Evolutionary conservation across 2,113 vertebrate genomes (phyloP).

Genomic region (Pygoscelis antarcticus): DNA sequence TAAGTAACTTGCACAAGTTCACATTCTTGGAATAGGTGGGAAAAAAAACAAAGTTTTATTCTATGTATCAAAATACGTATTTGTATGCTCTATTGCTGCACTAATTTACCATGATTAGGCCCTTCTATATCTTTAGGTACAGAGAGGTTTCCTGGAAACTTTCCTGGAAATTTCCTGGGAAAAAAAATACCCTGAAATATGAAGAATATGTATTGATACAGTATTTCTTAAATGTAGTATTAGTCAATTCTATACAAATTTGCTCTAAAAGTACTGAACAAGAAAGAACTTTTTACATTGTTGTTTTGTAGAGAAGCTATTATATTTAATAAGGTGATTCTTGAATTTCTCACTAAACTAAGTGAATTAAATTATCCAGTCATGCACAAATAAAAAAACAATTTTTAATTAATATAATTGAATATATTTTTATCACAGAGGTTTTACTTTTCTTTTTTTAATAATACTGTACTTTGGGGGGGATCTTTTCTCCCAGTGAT

Average conservation of each 20-base stretch:
- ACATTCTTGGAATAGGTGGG: not conserved
- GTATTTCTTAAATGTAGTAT: constrained; percentile 4
- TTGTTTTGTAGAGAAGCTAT: not conserved
- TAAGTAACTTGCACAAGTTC: not conserved
- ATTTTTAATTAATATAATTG: not conserved
- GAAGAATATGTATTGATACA: not conserved
- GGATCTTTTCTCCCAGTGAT: not conserved
- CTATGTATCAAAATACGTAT: not conserved
- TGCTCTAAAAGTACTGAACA: constrained; percentile 40
- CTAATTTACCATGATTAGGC: not conserved
- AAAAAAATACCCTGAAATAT: not conserved
- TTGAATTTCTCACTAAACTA: not conserved
- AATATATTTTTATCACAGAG: not conserved
- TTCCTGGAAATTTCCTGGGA: not conserved
- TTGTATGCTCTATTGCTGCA: not conserved
- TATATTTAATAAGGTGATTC: not conserved
- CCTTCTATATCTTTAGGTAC: not conserved
- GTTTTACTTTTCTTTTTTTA: not conserved
- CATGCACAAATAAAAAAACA: not conserved
- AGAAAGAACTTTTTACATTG: not conserved
- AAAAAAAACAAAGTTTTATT: accelerated
- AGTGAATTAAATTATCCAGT: not conserved
- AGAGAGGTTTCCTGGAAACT: not conserved
- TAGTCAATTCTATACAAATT: not conserved
- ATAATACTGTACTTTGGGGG: not conserved